Evolutionary conservation across 2,113 vertebrate genomes (phyloP), one percentile per base, ranked within the genome.

Genomic region (Planiliza haematocheilus): DNA sequence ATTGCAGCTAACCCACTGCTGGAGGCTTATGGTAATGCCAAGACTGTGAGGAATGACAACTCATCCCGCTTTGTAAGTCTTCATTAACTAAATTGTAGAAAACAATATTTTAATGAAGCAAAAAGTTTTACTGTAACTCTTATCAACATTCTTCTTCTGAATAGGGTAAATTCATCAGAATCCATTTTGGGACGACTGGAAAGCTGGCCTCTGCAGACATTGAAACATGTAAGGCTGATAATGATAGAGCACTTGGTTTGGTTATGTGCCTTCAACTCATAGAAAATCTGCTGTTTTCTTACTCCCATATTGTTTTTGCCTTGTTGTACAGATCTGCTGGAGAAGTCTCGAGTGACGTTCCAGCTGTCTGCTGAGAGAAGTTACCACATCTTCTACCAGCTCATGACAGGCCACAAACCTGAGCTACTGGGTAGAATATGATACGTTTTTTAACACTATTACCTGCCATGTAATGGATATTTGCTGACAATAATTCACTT

Each of bases 191-290:
- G 0, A 74, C 96, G 30, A 96, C 96, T 30, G 97, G 97, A 80
- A 98, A 98, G 76, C 87, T 98, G 93, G 93, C 97, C 84, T 98
- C 97, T 84, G 97, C 97, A 73, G 97, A 98, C 83, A 97, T 98
- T 91, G 97, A 98, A 92, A 98, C 97, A 52, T 98, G 97, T 98
- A 93, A 94, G 95, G 11, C 10, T 45, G 5, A 30, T 30, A 30
- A 30, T 30, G 24, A 30, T 30, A 30, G 24, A 30, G 24, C 24
- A 30, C 24, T 30, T 30, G n/a, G 24, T 30, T 30, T 30, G 2
- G 2, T 30, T 30, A 30, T 30, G 24, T 30, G 24, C 24, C 24
- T 30, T 30, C 24, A 30, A 5, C 24, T 30, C 24, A 30, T n/a
- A n/a, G n/a, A n/a, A n/a, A n/a, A 5, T 5, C 24, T 30, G 5